Evolutionary conservation across 2,888 invertebrate species (phyloP).

Genomic region (Drosophila pegasa): DNA sequence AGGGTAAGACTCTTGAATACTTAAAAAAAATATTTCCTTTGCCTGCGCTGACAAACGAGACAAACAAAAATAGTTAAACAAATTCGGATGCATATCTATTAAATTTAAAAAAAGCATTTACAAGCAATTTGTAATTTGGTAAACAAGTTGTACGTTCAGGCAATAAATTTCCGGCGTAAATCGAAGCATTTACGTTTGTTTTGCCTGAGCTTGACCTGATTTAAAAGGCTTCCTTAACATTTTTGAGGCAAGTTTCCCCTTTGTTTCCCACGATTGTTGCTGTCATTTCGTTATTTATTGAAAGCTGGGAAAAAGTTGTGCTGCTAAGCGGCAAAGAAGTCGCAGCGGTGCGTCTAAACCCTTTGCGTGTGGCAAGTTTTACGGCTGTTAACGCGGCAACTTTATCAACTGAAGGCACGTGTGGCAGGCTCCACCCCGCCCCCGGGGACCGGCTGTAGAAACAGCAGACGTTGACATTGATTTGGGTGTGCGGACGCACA

Average conservation of each 20-base stretch:
- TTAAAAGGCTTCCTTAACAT: slow-evolving; percentile 1
- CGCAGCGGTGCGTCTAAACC: slow-evolving; percentile 65
- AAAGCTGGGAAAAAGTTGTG: slow-evolving; percentile 52
- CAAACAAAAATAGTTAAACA: background rate
- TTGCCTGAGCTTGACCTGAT: background rate
- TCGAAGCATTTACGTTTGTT: background rate
- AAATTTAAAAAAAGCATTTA: background rate
- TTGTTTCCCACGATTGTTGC: slow-evolving; percentile 22
- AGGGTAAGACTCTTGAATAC: background rate
- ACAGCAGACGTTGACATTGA: slow-evolving; percentile 69
- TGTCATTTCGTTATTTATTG: slow-evolving; percentile 71
- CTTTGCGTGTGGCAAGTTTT: slow-evolving; percentile 67
- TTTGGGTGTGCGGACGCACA: slow-evolving; percentile 61
- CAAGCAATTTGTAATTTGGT: background rate
- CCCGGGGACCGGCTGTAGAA: slow-evolving; percentile 11
- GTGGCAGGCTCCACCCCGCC: slow-evolving; percentile 26
- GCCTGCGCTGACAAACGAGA: background rate
- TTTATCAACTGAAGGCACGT: slow-evolving; percentile 69
- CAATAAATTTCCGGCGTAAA: too few relatives aligned
- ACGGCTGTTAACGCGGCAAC: slow-evolving; percentile 75
- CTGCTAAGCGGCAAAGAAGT: slow-evolving; percentile 35
- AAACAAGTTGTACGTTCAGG: too few relatives aligned
- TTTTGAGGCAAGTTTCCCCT: background rate
- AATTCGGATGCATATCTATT: background rate
- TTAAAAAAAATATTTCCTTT: background rate